These are phyloP conservation scores for Manduca sexta DNA, from an alignment of 1,140 invertebrate genomes.

Conservation along the genomic window DNA sequence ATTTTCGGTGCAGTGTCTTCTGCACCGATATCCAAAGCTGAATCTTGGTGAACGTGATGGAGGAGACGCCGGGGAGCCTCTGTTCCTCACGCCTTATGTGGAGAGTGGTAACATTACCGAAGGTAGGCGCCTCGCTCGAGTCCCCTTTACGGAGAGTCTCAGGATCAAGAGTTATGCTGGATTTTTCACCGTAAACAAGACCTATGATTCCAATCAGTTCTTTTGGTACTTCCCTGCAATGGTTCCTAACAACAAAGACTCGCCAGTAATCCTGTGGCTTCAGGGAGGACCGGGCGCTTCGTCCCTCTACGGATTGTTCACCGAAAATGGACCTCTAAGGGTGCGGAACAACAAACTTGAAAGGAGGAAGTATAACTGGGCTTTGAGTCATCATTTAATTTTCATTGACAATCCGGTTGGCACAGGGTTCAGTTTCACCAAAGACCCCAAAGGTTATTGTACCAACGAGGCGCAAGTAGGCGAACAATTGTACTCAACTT, in stretches of 20 bases:
- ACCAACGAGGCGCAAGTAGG: conserved; percentile 80
- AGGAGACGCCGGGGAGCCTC: conserved; percentile 76
- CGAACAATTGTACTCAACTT: conserved; percentile 77
- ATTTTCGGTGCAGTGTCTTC: conserved; percentile 33
- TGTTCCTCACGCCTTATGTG: conserved; percentile 79
- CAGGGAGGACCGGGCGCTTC: conserved; percentile 87
- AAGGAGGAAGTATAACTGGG: conserved; percentile 83
- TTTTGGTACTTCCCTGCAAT: conserved; percentile 86
- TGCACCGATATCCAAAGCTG: conserved; percentile 53
- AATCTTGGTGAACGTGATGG: conserved; percentile 58
- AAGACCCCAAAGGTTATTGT: conserved; percentile 76
- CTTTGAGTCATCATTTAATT: conserved; percentile 81
- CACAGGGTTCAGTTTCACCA: conserved; percentile 85
- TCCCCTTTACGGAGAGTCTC: conserved; percentile 55
- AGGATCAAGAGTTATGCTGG: conserved; percentile 76
- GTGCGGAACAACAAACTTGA: conserved; percentile 59
- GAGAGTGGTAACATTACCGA: conserved; percentile 72
- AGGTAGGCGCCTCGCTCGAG: conserved; percentile 45
- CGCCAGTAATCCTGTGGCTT: conserved; percentile 83
- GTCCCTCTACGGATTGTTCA: conserved; percentile 86
- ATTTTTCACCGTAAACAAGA: conserved; percentile 81
- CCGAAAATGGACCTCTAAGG: conserved; percentile 84
- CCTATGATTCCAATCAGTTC: conserved; percentile 80
- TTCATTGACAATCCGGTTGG: conserved; percentile 93
- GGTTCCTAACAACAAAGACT: conserved; percentile 62